A percentile compares a stretch with the other conserved stretches of the same genome.
Evolutionary conservation across 1,140 invertebrate species (phyloP).

Genomic region (Nymphalis io): DNA sequence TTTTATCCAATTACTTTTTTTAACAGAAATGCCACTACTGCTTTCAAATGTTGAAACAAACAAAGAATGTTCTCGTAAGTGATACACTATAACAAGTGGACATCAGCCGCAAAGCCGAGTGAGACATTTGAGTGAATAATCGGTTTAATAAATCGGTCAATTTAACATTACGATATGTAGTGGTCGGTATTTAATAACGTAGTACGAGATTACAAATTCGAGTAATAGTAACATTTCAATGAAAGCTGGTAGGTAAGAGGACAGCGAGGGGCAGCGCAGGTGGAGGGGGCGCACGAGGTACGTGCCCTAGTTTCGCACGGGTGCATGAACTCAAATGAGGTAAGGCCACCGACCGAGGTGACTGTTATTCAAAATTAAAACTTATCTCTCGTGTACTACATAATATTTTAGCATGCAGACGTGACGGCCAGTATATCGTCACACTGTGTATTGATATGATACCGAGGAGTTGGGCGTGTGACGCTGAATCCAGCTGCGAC

Average conservation of each 20-base stretch:
- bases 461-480: conserved; percentile 66
- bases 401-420: conserved; percentile 43
- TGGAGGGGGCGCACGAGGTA: conserved; percentile 70
- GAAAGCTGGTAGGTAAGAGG: conserved; percentile 74
- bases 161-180: conserved; percentile 29
- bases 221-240: conserved; percentile 71
- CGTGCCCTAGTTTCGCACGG: conserved; percentile 78
- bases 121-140: conserved; percentile 1
- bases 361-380: conserved; percentile 48
- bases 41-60: conserved; percentile 7
- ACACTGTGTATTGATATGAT: conserved; percentile 72
- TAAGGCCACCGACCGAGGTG: conserved; percentile 76
- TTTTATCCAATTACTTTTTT: not conserved
- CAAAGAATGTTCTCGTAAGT: conserved; percentile 33
- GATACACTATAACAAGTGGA: not conserved
- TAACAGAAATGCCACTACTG: not conserved
- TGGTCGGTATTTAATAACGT: conserved; percentile 39
- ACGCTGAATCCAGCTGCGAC: conserved; percentile 72
- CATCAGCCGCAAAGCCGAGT: not conserved
- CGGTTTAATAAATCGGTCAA: conserved; percentile 25
- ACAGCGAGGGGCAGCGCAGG: conserved; percentile 56
- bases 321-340: conserved; percentile 79
- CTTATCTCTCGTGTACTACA: conserved; percentile 45
- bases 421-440: conserved; percentile 62
- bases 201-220: conserved; percentile 44